Percentiles rank a stretch among this genome's conserved stretches.
These are phyloP conservation scores for Tetrax tetrax DNA, from an alignment of 2,113 vertebrate genomes.

Conservation along the genomic window DNA sequence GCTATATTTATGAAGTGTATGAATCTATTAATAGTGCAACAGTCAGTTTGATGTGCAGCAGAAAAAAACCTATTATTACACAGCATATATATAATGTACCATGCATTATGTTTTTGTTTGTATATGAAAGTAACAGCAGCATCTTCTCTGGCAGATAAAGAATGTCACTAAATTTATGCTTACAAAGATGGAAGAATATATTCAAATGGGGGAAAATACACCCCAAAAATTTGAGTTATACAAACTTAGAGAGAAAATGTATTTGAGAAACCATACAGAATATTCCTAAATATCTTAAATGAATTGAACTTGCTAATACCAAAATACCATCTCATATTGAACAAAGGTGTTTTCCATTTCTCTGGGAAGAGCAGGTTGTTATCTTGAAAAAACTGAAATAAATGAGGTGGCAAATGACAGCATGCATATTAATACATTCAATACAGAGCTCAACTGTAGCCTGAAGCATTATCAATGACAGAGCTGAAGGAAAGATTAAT, in stretches of 20 bases:
- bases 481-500: slow-evolving; percentile 24
- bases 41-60: neutral
- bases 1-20: neutral
- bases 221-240: neutral
- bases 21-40: neutral
- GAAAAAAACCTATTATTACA: neutral
- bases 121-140: neutral
- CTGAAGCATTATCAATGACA: neutral
- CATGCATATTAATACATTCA: neutral
- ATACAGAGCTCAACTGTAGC: neutral
- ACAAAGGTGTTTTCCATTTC: neutral
- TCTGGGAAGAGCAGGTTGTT: neutral
- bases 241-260: neutral
- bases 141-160: neutral
- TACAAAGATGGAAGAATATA: neutral
- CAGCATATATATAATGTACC: no score
- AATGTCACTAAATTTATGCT: neutral
- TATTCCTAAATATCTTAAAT: neutral
- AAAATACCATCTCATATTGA: neutral
- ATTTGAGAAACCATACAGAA: neutral
- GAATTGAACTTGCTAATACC: neutral
- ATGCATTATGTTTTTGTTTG: neutral
- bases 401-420: neutral
- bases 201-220: neutral
- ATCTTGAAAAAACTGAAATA: neutral